Base-by-base conservation (phyloP, 2,113 vertebrate genomes). In the Myodes glareolus region DNA sequence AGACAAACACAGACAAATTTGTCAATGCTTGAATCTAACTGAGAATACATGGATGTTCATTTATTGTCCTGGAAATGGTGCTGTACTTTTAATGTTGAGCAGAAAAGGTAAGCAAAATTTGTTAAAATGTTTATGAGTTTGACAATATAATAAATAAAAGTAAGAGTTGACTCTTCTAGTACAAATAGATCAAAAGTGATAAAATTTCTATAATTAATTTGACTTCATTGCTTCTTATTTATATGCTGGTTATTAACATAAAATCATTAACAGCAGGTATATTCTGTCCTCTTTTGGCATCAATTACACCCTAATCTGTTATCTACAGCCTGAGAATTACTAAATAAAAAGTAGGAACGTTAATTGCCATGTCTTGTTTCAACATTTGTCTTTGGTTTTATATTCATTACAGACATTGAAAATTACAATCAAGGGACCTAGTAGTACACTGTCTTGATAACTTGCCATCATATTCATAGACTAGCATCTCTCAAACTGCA, bases 391-490 rank as follows among this genome's bases (percentile, higher is more conserved):
- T 91, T 61, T 70, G 27, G 33, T 63, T 2, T 84, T 63, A 58
- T 52, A 58, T 68, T 90, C 29, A 58, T 94, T 88, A 39, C 85
- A 73, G 55, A 88, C 67, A 78, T 45, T 88, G 33, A 90, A 92
- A 77, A 63, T 5, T 73, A 52, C 7, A 76, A 90, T 0, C 29
- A 68, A 47, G 3, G 11, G 25, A 14, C 21, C 12, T 29, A 47
- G 75, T 50, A 31, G 39, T 77, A 77, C 11, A 77, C 47, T 27
- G 42, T 76, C 73, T 45, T 47, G 27, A 50, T 77, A 45, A 31
- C 45, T 77, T 77, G 8, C 13, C 42, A 47, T 47, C 5, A 47
- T 31, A 77, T 2, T 77, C 45, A 68, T 68, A 77, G 45, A 47
- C 31, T 29, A 7, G 27, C 6, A 77, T 77, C 27, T 47, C 45